Percentiles rank a stretch among this genome's conserved stretches.
These are phyloP conservation scores for Trachythela sp. DNA, from an alignment of 64 coral and sea anemone species.

Conservation along the genomic window DNA sequence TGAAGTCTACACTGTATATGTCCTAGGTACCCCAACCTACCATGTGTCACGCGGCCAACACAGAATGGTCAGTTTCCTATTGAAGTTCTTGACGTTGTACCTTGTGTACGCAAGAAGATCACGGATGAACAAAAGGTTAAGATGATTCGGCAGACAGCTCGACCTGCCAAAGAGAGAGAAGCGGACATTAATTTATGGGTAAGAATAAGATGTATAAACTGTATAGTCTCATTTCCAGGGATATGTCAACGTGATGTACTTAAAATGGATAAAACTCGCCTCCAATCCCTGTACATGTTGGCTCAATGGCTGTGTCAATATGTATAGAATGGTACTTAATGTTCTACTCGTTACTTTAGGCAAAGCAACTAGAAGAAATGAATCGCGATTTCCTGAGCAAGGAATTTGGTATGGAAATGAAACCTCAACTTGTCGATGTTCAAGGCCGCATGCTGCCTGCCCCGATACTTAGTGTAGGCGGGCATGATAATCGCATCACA, in stretches of 20 bases:
- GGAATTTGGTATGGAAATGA: conserved; percentile 65
- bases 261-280: background rate
- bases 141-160: conserved; percentile 62
- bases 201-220: too few species aligned
- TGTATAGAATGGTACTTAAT: background rate
- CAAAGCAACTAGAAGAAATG: conserved; percentile 5
- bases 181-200: conserved; percentile 64
- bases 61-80: conserved; percentile 62
- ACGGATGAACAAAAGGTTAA: conserved; percentile 63
- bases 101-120: conserved; percentile 53
- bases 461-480: conserved; percentile 54
- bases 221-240: background rate
- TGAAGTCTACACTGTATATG: background rate
- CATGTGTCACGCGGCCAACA: conserved; percentile 57
- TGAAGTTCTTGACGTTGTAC: conserved; percentile 76
- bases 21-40: conserved; percentile 76
- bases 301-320: background rate
- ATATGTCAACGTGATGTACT: background rate
- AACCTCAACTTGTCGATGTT: conserved; percentile 50
- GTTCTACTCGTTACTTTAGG: conserved; percentile 17
- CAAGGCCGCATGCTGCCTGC: conserved; percentile 59
- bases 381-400: conserved; percentile 44
- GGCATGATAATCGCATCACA: background rate
- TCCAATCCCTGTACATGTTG: too few species aligned
- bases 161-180: conserved; percentile 55